phyloP scores from a whole-genome alignment of 2,888 invertebrate genomes.

The Andrena marginata region DNA sequence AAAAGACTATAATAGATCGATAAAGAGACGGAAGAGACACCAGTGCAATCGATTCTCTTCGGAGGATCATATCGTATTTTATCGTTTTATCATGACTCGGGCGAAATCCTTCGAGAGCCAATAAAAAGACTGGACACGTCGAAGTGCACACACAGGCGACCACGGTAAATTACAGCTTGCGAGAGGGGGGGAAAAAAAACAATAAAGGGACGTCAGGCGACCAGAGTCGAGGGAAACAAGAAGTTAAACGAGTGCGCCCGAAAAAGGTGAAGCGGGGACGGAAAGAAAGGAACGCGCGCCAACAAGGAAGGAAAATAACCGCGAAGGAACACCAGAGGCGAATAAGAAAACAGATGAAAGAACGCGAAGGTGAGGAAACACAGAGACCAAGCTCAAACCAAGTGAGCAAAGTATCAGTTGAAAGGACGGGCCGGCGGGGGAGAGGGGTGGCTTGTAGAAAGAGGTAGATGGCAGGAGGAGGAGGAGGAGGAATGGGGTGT shows the following conservation, averaged over 20 bases:
- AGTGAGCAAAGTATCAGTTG: constrained; percentile 37
- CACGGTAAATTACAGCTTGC: too few relatives aligned
- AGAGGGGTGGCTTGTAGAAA: not conserved
- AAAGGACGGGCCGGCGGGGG: constrained; percentile 7
- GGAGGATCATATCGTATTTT: too few relatives aligned
- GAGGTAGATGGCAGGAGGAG: not conserved
- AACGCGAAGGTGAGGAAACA: constrained; percentile 12
- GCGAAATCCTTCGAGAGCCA: too few relatives aligned
- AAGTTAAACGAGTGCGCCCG: not conserved
- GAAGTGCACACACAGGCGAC: too few relatives aligned
- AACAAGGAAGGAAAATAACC: constrained; percentile 16
- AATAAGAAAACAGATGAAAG: constrained; percentile 12
- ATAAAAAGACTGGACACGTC: too few relatives aligned
- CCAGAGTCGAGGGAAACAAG: not conserved
- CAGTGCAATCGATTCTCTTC: too few relatives aligned
- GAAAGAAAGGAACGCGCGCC: not conserved
- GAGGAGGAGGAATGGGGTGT: not conserved
- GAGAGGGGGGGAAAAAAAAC: not conserved
- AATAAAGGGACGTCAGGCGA: not conserved
- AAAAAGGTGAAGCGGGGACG: not conserved
- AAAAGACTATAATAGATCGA: too few relatives aligned
- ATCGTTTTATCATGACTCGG: too few relatives aligned
- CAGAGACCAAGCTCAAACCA: constrained; percentile 6
- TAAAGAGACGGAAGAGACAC: too few relatives aligned
- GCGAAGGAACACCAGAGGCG: not conserved